Evolutionary conservation across 2,797 vertebrate species (phyloP).

Genomic region (Heliangelus exortis): DNA sequence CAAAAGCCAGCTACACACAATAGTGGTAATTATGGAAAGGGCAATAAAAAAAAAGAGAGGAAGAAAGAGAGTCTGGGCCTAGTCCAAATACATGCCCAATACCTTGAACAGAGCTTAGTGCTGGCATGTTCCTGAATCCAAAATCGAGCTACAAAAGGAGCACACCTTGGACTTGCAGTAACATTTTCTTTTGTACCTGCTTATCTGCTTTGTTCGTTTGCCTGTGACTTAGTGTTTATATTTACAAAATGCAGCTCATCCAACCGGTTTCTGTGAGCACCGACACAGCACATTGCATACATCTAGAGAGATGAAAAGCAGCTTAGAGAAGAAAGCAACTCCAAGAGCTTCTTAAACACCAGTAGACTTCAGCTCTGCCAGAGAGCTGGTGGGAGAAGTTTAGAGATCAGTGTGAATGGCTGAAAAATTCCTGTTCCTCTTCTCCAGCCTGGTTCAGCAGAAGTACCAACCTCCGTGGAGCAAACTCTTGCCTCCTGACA

Average conservation of each 20-base stretch:
- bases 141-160: background rate
- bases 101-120: background rate
- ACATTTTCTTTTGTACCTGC: background rate
- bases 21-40: slow-evolving; percentile 25
- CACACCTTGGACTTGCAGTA: background rate
- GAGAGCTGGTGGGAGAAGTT: background rate
- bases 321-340: background rate
- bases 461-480: background rate
- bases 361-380: background rate
- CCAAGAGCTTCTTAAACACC: background rate
- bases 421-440: background rate
- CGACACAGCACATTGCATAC: background rate
- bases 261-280: slow-evolving; percentile 27
- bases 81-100: background rate
- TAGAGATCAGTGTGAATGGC: background rate
- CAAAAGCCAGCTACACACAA: background rate
- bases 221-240: slow-evolving; percentile 11
- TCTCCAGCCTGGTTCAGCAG: background rate
- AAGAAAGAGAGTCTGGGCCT: background rate
- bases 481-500: background rate
- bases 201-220: slow-evolving; percentile 35
- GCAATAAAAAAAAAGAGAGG: slow-evolving; percentile 10
- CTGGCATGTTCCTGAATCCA: background rate
- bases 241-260: slow-evolving; percentile 33
- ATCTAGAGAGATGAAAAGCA: background rate